Evolutionary conservation across 2,113 vertebrate genomes (phyloP).

Genomic region (Odocoileus virginianus): DNA sequence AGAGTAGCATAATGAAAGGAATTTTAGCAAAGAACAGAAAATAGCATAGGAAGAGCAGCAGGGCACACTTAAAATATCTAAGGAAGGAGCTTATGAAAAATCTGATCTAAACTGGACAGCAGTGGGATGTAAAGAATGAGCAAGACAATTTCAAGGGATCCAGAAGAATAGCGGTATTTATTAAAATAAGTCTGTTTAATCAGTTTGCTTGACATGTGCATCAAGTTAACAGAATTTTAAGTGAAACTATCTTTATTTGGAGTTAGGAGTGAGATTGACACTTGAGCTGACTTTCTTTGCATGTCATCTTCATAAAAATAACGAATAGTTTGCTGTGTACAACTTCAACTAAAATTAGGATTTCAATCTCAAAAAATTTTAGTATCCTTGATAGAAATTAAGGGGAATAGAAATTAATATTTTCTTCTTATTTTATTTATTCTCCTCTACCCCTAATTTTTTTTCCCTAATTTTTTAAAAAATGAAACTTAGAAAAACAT

Average conservation of each 20-base stretch:
- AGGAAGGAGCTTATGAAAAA: not conserved
- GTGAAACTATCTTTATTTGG: not conserved
- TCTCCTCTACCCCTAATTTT: not conserved
- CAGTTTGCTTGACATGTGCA: not conserved
- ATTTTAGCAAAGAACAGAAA: not conserved
- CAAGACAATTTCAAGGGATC: not conserved
- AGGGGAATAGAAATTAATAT: not conserved
- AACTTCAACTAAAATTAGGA: not conserved
- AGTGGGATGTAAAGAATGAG: not conserved
- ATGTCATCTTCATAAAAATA: not conserved
- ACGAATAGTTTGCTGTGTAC: not conserved
- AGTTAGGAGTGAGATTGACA: not conserved
- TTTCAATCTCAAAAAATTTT: not conserved
- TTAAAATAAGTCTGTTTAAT: not conserved
- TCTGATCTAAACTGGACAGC: not conserved
- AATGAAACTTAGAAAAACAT: not conserved
- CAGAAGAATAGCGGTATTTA: not conserved
- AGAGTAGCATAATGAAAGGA: not conserved
- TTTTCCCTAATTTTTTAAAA: not conserved
- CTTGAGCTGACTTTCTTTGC: not conserved
- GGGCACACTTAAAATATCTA: not conserved
- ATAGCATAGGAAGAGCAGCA: not conserved
- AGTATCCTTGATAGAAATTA: not conserved
- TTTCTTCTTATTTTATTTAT: not conserved
- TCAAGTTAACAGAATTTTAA: conserved; percentile 17